Conservation (phyloP, 2,113 vertebrate species). For the Dryoscopus gambensis region DNA sequence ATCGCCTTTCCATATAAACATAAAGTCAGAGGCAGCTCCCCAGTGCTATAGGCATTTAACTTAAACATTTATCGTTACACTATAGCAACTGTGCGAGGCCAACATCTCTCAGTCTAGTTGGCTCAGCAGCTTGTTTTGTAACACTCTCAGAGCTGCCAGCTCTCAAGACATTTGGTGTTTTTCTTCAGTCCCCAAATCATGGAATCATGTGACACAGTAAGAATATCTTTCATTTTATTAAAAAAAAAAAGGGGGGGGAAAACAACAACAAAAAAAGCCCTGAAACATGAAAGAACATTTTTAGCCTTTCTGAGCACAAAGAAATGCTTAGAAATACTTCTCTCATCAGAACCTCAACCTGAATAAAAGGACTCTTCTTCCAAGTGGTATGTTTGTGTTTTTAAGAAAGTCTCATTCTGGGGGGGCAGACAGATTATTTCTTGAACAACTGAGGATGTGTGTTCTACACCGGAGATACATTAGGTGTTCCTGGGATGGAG, state of each 20-base stretch:
- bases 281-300: neutral
- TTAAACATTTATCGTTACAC: conserved; percentile 51
- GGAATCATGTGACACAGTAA: neutral
- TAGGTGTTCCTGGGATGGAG: neutral
- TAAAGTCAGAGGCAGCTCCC: neutral
- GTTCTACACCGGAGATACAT: neutral
- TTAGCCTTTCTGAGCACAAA: neutral
- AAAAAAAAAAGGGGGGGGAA: neutral
- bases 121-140: conserved; percentile 62
- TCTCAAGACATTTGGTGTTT: conserved; percentile 69
- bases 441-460: neutral
- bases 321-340: neutral
- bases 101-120: conserved; percentile 51
- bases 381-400: neutral
- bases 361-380: neutral
- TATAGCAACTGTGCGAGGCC: conserved; percentile 36
- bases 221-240: conserved; percentile 17
- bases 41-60: conserved; percentile 31
- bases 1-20: neutral
- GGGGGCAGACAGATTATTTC: neutral
- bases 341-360: neutral
- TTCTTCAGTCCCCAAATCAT: conserved; percentile 50
- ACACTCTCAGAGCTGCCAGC: conserved; percentile 54
- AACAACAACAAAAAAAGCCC: neutral
- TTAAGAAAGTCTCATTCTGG: neutral